phyloP scores from a whole-genome alignment of 1,140 invertebrate genomes.

The Drosophila sp. region DNA sequence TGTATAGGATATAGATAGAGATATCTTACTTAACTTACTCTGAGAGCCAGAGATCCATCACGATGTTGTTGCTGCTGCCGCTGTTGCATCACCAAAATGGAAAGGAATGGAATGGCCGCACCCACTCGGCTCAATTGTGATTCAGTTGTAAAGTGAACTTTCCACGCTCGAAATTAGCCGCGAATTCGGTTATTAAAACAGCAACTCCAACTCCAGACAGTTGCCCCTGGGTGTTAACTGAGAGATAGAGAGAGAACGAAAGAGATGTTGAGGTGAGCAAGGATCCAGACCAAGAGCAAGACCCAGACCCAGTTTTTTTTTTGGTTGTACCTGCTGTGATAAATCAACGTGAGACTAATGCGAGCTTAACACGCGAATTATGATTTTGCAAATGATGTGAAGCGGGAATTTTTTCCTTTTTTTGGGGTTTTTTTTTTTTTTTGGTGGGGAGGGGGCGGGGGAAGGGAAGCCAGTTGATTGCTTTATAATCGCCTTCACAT shows the following conservation, averaged over 20 bases:
- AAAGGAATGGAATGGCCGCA: conserved; percentile 14
- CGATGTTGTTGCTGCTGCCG: no score
- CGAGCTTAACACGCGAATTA: conserved; percentile 82
- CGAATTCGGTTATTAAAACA: conserved; percentile 77
- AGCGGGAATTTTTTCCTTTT: conserved; percentile 26
- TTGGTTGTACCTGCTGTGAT: conserved; percentile 69
- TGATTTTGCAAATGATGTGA: conserved; percentile 81
- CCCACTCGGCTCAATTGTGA: conserved; percentile 32
- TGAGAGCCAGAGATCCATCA: no score
- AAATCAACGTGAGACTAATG: conserved; percentile 82
- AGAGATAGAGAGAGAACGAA: background rate
- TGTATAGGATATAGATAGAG: no score
- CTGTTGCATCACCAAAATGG: conserved; percentile 26
- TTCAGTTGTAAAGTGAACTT: conserved; percentile 35
- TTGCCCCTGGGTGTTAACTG: conserved; percentile 36
- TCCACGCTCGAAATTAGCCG: conserved; percentile 61
- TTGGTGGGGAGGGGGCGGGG: background rate
- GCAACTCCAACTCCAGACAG: conserved; percentile 29
- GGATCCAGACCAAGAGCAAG: conserved; percentile 51
- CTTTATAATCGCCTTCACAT: conserved; percentile 71
- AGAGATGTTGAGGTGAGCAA: conserved; percentile 25
- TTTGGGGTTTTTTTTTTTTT: background rate
- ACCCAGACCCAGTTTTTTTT: conserved; percentile 69
- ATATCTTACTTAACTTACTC: no score
- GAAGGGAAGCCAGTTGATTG: conserved; percentile 59